Evolutionary conservation across 2,888 invertebrate genomes (phyloP), one percentile per base, ranked within the genome.

Genomic region (Trisateles emortualis): DNA sequence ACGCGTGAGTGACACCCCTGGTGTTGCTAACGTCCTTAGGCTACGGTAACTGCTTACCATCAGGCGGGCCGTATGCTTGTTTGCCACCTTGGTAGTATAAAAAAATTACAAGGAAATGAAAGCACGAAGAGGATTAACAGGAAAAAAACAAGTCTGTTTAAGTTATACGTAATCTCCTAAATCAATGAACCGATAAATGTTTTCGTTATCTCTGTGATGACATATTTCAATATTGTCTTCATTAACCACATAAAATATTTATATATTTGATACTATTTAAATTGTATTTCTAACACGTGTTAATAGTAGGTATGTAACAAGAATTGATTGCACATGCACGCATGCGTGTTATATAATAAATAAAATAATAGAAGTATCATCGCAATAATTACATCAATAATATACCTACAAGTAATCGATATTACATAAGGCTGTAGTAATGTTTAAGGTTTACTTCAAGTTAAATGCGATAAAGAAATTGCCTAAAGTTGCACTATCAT

Each of bases 171-270:
- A 39, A 39, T 39, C 24, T 39, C 39, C 22, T 39, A 22, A 39
- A 39, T 22, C 39, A 39, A 39, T 39, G 39, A 39, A 39, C 39
- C 39, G 39, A 6, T 39, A 39, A 39, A 39, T 39, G 39, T 8
- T 39, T 24, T 22, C 11, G 39, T 17, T 44, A 32, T 30, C 22
- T 44, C 8, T 40, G 13, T 39, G 45, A 45, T 36, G 40, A 40
- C 39, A 38, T 22, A 32, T 46, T 43, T 44, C n/a, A 38, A 33
- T 10, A 50, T 26, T 44, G 39, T 1, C 14, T 33, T 14, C 14
- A 14, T 33, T 16, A 33, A 33, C 8, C 14, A 33, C 5, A 33
- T 14, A 32, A 5, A 2, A 11, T 3, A 5, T 11, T 30, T n/a
- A 30, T 30, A 30, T 11, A 30, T 2, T 1, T 30, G 30, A 3